Percentiles rank a stretch among this genome's conserved stretches.
Evolutionary conservation across 2,113 vertebrate genomes (phyloP).

Genomic region (Struthio camelus): DNA sequence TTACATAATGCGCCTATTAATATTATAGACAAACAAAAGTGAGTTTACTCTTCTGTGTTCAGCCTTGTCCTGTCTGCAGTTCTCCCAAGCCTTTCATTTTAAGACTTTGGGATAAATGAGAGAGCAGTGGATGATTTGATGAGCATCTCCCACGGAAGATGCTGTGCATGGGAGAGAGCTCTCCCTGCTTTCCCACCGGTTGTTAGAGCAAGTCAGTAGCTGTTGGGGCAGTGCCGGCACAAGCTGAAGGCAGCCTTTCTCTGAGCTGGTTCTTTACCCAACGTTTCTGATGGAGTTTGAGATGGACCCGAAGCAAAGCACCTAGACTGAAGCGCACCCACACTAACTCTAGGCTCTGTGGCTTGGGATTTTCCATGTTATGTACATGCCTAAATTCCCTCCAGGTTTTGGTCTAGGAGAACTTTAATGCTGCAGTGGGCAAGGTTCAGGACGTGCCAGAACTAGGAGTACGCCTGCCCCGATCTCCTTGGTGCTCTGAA

Average conservation of each 20-base stretch:
- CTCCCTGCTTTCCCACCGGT: neutral
- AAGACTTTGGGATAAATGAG: neutral
- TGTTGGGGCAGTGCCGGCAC: neutral
- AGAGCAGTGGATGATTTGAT: neutral
- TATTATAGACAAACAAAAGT: conserved; percentile 35
- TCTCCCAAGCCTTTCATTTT: neutral
- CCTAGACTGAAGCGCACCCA: accelerated
- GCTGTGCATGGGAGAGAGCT: neutral
- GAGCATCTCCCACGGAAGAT: neutral
- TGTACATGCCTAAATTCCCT: neutral
- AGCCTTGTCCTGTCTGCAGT: neutral
- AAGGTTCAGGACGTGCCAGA: neutral
- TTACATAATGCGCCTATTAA: conserved; percentile 17
- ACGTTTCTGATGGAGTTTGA: neutral
- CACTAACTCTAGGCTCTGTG: neutral
- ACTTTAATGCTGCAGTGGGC: neutral
- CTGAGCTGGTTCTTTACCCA: neutral
- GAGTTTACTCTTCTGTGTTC: neutral
- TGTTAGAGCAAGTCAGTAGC: neutral
- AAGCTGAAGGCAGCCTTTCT: neutral
- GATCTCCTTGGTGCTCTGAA: neutral
- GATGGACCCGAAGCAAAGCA: neutral
- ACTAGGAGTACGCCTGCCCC: neutral
- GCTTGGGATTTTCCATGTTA: neutral
- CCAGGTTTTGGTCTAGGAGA: neutral